A percentile compares a stretch with the other conserved stretches of the same genome.
Evolutionary conservation across 2,797 vertebrate genomes (phyloP).

Genomic region (Cirrhinus molitorella): DNA sequence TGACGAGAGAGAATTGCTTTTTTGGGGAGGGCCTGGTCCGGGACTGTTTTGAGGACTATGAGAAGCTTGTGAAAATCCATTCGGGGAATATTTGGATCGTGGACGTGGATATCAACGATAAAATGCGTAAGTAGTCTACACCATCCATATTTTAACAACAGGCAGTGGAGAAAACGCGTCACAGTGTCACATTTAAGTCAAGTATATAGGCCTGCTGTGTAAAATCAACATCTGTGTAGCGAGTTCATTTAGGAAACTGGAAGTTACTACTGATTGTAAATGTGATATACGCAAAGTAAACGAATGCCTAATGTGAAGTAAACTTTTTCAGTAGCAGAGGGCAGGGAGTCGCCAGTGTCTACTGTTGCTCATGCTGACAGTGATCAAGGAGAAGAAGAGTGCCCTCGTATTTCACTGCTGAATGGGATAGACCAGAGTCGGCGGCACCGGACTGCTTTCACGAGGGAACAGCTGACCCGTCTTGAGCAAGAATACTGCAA

Average conservation of each 20-base stretch:
- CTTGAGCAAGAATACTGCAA: conserved; percentile 81
- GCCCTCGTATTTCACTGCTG: conserved; percentile 65
- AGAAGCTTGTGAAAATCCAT: conserved; percentile 28
- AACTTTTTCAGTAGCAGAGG: conserved; percentile 70
- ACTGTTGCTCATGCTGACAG: conserved; percentile 60
- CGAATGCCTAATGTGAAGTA: neutral
- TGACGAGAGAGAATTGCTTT: conserved; percentile 9
- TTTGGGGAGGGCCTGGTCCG: conserved; percentile 34
- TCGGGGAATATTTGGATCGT: conserved; percentile 41
- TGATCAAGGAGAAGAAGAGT: conserved; percentile 64
- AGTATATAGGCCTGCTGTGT: neutral
- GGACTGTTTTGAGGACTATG: conserved; percentile 30
- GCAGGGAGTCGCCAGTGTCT: conserved; percentile 68
- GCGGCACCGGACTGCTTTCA: conserved; percentile 82
- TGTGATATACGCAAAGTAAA: neutral
- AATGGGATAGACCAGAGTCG: conserved; percentile 73
- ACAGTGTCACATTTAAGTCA: neutral
- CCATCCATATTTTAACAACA: neutral
- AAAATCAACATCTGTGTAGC: neutral
- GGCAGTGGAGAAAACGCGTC: too few relatives aligned
- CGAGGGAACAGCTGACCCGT: conserved; percentile 78
- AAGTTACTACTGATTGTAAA: neutral
- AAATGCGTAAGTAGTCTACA: conserved; percentile 64
- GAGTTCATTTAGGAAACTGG: neutral
- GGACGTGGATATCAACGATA: conserved; percentile 34